phyloP scores from a whole-genome alignment of 2,113 vertebrate genomes.

The Ceyx margarethae region DNA sequence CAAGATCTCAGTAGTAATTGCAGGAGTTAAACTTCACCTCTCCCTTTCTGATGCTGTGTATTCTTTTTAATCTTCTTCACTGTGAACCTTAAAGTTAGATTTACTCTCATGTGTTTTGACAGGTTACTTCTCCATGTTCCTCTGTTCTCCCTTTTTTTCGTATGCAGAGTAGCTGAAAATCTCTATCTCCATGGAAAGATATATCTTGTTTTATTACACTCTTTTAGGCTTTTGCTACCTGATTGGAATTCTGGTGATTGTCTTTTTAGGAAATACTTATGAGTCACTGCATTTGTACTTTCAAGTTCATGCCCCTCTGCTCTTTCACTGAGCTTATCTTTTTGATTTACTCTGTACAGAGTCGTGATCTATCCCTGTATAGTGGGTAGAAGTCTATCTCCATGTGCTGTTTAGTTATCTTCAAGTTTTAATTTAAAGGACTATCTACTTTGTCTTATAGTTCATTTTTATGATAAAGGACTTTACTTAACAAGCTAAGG shows the following conservation, averaged over 20 bases:
- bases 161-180: neutral
- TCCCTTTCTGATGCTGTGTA: neutral
- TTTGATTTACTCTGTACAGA: slow-evolving; percentile 25
- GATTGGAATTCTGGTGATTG: neutral
- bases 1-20: neutral
- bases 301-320: neutral
- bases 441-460: neutral
- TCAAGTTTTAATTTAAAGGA: neutral
- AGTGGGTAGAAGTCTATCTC: neutral
- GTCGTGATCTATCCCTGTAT: neutral
- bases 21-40: neutral
- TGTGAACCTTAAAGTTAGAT: neutral
- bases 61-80: neutral
- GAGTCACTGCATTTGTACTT: slow-evolving; percentile 4
- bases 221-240: neutral
- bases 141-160: neutral
- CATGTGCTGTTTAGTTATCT: neutral
- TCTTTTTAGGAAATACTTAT: neutral
- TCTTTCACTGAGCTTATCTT: neutral
- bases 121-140: neutral
- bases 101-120: neutral
- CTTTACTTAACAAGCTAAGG: neutral
- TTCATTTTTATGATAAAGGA: neutral
- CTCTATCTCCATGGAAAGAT: neutral
- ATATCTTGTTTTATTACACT: neutral